Evolutionary conservation across 2,113 vertebrate species (phyloP).

Genomic region (Cricetomys ansorgei): DNA sequence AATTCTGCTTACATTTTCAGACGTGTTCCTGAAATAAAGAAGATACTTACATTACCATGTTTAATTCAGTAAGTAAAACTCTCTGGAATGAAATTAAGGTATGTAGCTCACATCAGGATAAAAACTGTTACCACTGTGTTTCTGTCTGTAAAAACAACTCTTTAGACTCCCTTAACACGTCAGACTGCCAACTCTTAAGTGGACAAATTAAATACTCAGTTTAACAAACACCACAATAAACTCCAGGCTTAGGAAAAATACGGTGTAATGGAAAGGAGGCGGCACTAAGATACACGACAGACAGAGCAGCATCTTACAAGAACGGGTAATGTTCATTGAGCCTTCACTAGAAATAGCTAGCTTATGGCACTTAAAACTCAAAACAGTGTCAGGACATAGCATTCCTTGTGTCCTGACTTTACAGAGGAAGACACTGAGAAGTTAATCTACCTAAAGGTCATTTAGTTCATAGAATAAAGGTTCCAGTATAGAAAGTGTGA

Average conservation of each 20-base stretch:
- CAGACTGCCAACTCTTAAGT: slow-evolving; percentile 31
- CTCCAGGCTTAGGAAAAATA: not conserved
- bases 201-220: slow-evolving; percentile 8
- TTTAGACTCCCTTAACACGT: not conserved
- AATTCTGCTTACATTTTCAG: slow-evolving; percentile 29
- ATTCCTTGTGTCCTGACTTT: not conserved
- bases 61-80: not conserved
- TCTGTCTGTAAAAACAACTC: slow-evolving; percentile 20
- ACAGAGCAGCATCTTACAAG: not conserved
- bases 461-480: not conserved
- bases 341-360: slow-evolving; percentile 14
- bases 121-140: not conserved
- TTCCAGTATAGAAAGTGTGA: not conserved
- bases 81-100: not conserved
- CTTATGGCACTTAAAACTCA: slow-evolving; percentile 16
- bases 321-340: not conserved
- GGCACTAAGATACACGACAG: not conserved
- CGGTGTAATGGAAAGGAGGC: not conserved
- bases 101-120: not conserved
- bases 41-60: not conserved
- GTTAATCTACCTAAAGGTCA: not conserved
- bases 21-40: slow-evolving; percentile 31
- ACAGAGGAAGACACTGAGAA: not conserved
- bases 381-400: not conserved
- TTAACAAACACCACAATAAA: not conserved